Evolutionary conservation across 2,113 vertebrate species (phyloP).

Genomic region (Eonycteris spelaea): DNA sequence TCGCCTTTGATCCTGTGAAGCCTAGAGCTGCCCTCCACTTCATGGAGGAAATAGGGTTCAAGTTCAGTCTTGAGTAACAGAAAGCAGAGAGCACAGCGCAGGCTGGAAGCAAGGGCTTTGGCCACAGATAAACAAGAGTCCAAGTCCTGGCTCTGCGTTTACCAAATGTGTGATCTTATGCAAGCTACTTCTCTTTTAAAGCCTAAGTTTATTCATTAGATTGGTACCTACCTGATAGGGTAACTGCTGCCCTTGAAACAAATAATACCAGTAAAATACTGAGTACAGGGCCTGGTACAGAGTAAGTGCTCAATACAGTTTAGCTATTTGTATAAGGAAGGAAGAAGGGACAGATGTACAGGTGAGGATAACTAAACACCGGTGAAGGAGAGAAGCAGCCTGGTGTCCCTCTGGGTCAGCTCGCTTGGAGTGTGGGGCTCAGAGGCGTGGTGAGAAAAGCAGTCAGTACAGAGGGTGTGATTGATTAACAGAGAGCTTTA

Average conservation of each 20-base stretch:
- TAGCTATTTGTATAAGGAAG: background rate
- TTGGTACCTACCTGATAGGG: background rate
- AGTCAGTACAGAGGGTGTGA: background rate
- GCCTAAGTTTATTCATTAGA: background rate
- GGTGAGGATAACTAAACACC: background rate
- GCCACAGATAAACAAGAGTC: background rate
- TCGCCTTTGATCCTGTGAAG: conserved; percentile 55
- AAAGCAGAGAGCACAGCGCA: background rate
- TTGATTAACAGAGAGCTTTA: background rate
- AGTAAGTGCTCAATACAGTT: background rate
- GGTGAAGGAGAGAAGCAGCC: background rate
- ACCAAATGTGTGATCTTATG: background rate
- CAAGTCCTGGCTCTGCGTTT: background rate
- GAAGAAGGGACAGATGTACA: no score
- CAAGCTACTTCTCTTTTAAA: background rate
- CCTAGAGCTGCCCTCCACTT: background rate
- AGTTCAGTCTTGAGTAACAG: background rate
- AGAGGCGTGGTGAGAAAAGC: background rate
- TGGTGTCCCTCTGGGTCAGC: background rate
- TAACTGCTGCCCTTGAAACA: background rate
- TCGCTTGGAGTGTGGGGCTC: background rate
- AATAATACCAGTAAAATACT: background rate
- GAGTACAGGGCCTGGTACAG: background rate
- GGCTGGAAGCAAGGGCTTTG: background rate
- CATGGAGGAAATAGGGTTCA: background rate